These are phyloP conservation scores for Potorous gilbertii DNA, from an alignment of 2,797 vertebrate species.

Conservation along the genomic window DNA sequence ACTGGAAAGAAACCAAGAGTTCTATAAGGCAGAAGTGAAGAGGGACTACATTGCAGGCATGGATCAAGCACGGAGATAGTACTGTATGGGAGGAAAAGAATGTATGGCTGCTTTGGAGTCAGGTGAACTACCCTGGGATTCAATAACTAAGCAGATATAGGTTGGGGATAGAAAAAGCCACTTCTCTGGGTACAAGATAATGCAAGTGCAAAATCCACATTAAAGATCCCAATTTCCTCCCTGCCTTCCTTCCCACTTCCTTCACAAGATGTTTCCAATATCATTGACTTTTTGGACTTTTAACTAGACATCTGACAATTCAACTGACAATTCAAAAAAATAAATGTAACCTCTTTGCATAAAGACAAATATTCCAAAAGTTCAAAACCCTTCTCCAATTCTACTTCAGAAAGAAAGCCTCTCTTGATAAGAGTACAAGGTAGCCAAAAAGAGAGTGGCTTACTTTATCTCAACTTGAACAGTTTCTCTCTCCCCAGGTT, in stretches of 20 bases:
- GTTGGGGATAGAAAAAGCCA: not conserved
- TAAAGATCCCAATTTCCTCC: not conserved
- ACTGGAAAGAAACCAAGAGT: not conserved
- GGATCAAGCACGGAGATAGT: not conserved
- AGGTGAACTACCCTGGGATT: not conserved
- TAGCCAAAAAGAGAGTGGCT: not conserved
- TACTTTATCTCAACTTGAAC: not conserved
- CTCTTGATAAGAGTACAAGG: not conserved
- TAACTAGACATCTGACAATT: slow-evolving; percentile 40
- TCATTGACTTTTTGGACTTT: slow-evolving; percentile 35
- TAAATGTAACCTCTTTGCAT: slow-evolving; percentile 63
- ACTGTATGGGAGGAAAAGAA: not conserved
- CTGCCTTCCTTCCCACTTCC: not conserved
- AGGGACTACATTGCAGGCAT: not conserved
- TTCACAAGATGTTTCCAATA: not conserved
- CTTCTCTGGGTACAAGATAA: slow-evolving; percentile 35
- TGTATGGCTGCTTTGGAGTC: not conserved
- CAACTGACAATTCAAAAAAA: slow-evolving; percentile 67
- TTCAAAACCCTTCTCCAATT: slow-evolving; percentile 66
- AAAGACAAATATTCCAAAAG: slow-evolving; percentile 68
- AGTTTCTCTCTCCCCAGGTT: slow-evolving; percentile 16
- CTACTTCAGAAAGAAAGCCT: slow-evolving; percentile 72
- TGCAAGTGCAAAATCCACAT: slow-evolving; percentile 31
- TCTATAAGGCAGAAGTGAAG: not conserved
- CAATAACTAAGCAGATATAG: not conserved